Evolutionary conservation across 2,797 vertebrate species (phyloP).

Genomic region (Margarornis squamiger): DNA sequence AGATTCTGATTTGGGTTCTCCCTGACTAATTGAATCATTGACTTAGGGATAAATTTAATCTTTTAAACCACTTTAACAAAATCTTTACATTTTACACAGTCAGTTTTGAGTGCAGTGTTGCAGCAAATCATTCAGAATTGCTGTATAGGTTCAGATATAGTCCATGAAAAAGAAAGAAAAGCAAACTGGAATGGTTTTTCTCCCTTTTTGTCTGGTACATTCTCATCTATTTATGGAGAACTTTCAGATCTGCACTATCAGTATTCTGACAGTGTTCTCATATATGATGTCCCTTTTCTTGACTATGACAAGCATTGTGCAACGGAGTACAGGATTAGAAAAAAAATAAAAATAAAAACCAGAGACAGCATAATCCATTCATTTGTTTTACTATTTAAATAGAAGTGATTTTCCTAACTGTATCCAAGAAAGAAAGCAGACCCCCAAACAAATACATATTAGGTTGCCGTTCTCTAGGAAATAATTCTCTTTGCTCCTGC

Average conservation of each 20-base stretch:
- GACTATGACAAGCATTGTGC: not conserved
- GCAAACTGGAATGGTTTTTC: rapidly evolving
- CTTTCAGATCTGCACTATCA: not conserved
- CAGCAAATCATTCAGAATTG: not conserved
- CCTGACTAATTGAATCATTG: not conserved
- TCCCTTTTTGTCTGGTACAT: not conserved
- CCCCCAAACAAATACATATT: not conserved
- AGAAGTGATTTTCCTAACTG: not conserved
- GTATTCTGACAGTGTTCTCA: not conserved
- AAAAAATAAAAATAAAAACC: not conserved
- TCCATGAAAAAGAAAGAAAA: not conserved
- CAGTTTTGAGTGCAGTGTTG: not conserved
- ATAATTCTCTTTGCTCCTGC: not conserved
- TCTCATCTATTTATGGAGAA: not conserved
- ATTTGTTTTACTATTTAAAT: not conserved
- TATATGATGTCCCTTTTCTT: not conserved
- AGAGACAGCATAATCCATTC: not conserved
- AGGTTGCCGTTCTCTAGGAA: not conserved
- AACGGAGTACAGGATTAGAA: not conserved
- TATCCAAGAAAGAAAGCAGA: not conserved
- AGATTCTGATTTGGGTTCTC: not conserved
- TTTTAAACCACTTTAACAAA: not conserved
- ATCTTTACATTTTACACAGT: not conserved
- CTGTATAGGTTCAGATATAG: not conserved
- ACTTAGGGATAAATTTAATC: not conserved